phyloP scores from a whole-genome alignment of 1,140 invertebrate genomes.

The Panagrolaimus sp. region DNA sequence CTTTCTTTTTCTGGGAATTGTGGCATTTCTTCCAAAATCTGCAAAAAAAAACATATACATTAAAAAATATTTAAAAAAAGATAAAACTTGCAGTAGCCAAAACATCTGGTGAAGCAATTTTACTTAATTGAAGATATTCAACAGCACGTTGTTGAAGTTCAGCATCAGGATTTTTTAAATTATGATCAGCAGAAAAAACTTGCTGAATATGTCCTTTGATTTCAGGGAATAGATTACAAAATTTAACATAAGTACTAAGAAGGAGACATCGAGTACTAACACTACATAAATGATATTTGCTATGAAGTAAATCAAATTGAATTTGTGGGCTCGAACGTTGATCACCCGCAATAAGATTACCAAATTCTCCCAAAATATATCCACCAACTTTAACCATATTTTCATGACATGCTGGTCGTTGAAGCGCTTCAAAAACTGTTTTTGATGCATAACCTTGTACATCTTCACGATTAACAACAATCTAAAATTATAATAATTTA shows the following conservation, averaged over 20 bases:
- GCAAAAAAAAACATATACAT: conserved; percentile 14
- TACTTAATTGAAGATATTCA: conserved; percentile 92
- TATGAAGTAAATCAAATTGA: conserved; percentile 56
- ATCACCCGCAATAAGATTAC: conserved; percentile 97
- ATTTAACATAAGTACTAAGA: conserved; percentile 97
- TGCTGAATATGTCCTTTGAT: conserved; percentile 93
- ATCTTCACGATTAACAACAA: conserved; percentile 97
- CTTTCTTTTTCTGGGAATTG: conserved; percentile 98
- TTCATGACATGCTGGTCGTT: conserved; percentile 85
- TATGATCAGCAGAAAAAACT: conserved; percentile 89
- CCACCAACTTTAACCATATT: conserved; percentile 99
- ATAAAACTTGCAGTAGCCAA: conserved; percentile 65
- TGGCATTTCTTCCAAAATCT: conserved; percentile 99
- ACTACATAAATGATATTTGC: conserved; percentile 85
- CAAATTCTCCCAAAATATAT: conserved; percentile 98
- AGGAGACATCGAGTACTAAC: conserved; percentile 88
- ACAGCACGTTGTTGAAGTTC: conserved; percentile 95
- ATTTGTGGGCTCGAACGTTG: conserved; percentile 69
- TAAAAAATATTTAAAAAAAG: conserved; percentile 27
- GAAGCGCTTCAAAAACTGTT: conserved; percentile 82
- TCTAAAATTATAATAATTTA: conserved; percentile 60
- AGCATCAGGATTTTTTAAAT: conserved; percentile 90
- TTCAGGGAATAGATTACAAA: conserved; percentile 97
- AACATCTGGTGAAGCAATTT: conserved; percentile 91
- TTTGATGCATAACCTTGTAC: conserved; percentile 96